Evolutionary conservation across 2,797 vertebrate species (phyloP), one percentile per base, ranked within the genome.

Genomic region (Rhynchotus rufescens): DNA sequence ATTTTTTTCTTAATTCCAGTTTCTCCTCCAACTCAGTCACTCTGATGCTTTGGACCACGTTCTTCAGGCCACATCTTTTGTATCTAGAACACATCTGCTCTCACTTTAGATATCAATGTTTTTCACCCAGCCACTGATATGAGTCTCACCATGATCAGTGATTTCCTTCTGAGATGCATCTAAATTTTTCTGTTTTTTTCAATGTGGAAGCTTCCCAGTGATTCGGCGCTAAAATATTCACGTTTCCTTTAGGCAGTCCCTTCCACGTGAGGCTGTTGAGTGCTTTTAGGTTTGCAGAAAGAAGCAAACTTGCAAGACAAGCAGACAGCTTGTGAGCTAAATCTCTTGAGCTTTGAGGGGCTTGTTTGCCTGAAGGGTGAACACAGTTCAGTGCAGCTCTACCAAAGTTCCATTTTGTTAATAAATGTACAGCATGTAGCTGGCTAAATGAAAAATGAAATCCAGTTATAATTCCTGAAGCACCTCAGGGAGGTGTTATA

Each of bases 291-390:
- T 94, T 90, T 80, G 32, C 84, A 90, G 80, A 84, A 87, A 94
- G 91, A 78, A 88, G 32, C 9, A 82, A 94, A 93, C 82, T 84
- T 76, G 32, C 64, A 89, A 83, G 80, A 89, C 34, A 75, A 88
- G 68, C 26, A 92, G 91, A 86, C 69, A 94, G 54, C 61, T 94
- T 96, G 68, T 80, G 75, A 94, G 57, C 47, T 57, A 90, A 96
- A 94, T 61, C 77, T 93, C 93, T 79, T 36, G 81, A 91, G 93
- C 89, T 94, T 72, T 84, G n/a, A 81, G 78, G 80, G 60, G 23
- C 62, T 92, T 96, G 88, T 92, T 93, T 96, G 92, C 92, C 92
- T 88, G 78, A 94, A 96, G 90, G 88, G 45, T 92, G 80, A 97
- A 84, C 34, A 89, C n/a, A 91, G 89, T 90, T 96, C 88, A 95